phyloP scores from a whole-genome alignment of 2,113 vertebrate species.

The Bostrychus sinensis region DNA sequence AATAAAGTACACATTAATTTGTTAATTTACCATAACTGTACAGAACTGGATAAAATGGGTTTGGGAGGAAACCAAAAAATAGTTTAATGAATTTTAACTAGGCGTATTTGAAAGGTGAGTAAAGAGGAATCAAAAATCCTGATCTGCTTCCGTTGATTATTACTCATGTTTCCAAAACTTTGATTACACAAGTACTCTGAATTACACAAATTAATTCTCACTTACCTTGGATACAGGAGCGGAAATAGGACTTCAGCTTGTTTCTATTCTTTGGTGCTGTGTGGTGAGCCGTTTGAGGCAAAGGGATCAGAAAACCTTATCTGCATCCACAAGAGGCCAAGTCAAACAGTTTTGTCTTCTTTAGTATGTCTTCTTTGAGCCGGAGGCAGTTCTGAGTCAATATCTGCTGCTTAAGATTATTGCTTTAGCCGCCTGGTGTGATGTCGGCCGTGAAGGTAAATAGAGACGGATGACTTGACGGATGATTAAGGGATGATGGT shows the following conservation, averaged over 20 bases:
- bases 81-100: too few relatives aligned
- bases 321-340: slow-evolving; percentile 18
- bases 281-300: slow-evolving; percentile 11
- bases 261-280: slow-evolving; percentile 31
- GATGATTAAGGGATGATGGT: slow-evolving; percentile 41
- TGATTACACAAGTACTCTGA: too few relatives aligned
- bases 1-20: too few relatives aligned
- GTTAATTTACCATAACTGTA: too few relatives aligned
- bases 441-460: slow-evolving; percentile 20
- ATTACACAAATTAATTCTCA: background rate
- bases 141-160: too few relatives aligned
- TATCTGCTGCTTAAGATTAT: slow-evolving; percentile 45
- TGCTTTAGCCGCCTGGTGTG: slow-evolving; percentile 35
- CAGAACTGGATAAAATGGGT: too few relatives aligned
- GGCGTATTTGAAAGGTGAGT: too few relatives aligned
- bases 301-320: slow-evolving; percentile 28
- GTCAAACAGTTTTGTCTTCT: slow-evolving; percentile 44
- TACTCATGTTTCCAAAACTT: too few relatives aligned
- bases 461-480: slow-evolving; percentile 37
- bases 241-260: slow-evolving; percentile 20
- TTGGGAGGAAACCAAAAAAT: too few relatives aligned
- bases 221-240: background rate
- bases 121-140: too few relatives aligned
- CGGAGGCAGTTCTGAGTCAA: slow-evolving; percentile 40
- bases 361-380: slow-evolving; percentile 36